phyloP scores from a whole-genome alignment of 2,888 invertebrate species.

The Eupithecia exiguata region DNA sequence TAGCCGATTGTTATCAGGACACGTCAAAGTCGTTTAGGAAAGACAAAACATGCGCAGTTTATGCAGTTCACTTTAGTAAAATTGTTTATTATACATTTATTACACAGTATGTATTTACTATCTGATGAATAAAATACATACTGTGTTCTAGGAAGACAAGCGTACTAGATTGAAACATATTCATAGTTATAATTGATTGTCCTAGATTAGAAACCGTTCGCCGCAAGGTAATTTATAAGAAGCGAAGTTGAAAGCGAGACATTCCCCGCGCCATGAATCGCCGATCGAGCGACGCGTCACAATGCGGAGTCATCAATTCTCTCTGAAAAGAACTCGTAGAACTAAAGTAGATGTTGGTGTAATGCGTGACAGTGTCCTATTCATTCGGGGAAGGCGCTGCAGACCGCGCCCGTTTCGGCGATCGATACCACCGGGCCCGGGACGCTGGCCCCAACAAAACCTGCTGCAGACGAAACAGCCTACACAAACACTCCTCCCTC shows the following conservation, averaged over 20 bases:
- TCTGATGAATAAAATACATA: background rate
- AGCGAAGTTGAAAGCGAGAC: conserved; percentile 34
- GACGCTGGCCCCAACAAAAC: conserved; percentile 19
- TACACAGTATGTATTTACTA: too few species aligned
- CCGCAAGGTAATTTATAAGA: conserved; percentile 35
- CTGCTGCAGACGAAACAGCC: conserved; percentile 28
- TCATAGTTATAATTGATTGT: conserved; percentile 11
- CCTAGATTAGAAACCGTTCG: conserved; percentile 27
- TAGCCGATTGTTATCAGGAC: conserved; percentile 24
- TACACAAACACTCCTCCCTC: conserved; percentile 35
- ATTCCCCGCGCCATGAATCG: conserved; percentile 27
- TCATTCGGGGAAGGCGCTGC: conserved; percentile 39
- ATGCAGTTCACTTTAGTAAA: background rate
- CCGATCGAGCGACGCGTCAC: conserved; percentile 15
- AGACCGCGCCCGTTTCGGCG: conserved; percentile 36
- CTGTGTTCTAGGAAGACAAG: background rate
- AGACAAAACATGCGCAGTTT: conserved; percentile 11
- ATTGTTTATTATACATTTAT: background rate
- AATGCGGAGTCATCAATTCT: conserved; percentile 38
- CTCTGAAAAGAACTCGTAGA: conserved; percentile 33
- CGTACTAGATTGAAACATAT: background rate
- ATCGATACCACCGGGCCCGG: conserved; percentile 39
- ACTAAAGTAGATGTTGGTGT: conserved; percentile 36
- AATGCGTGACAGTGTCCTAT: conserved; percentile 44
- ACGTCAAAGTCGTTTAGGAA: conserved; percentile 14